phyloP scores from a whole-genome alignment of 2,797 vertebrate species.

The Molossus molossus region DNA sequence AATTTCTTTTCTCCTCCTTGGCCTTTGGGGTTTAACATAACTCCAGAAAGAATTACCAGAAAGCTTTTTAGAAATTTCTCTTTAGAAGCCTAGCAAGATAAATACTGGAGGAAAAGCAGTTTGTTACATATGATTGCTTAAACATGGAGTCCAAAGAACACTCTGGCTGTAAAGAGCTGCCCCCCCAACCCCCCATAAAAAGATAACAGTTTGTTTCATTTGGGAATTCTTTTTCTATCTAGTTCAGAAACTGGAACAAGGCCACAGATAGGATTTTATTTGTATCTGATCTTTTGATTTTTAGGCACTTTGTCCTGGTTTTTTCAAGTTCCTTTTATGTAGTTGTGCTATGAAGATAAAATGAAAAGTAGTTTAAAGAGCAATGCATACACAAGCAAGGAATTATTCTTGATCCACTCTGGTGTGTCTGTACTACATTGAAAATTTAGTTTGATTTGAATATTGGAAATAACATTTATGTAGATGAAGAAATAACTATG shows the following conservation, averaged over 20 bases:
- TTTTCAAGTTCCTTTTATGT: constrained; percentile 36
- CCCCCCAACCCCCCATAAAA: neutral
- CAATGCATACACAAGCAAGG: neutral
- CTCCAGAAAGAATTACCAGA: constrained; percentile 33
- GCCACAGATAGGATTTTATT: neutral
- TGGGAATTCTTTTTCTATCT: constrained; percentile 40
- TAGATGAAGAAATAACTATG: neutral
- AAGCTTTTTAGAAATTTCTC: neutral
- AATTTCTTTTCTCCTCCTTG: neutral
- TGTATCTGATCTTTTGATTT: constrained; percentile 19
- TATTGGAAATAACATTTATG: neutral
- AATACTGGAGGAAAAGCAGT: constrained; percentile 15
- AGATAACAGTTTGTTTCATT: constrained; percentile 6
- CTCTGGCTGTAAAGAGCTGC: neutral
- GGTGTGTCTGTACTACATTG: neutral
- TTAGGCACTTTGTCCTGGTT: neutral
- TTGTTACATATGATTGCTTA: neutral
- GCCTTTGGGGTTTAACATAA: constrained; percentile 35
- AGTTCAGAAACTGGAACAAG: constrained; percentile 11
- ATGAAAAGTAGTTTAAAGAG: neutral
- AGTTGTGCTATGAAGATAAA: neutral
- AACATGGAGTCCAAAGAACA: constrained; percentile 9
- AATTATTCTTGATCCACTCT: neutral
- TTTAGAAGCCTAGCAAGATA: constrained; percentile 47
- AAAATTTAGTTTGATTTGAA: constrained; percentile 48